Conservation (phyloP, 2,888 invertebrate species). For the Emesis castigata region DNA sequence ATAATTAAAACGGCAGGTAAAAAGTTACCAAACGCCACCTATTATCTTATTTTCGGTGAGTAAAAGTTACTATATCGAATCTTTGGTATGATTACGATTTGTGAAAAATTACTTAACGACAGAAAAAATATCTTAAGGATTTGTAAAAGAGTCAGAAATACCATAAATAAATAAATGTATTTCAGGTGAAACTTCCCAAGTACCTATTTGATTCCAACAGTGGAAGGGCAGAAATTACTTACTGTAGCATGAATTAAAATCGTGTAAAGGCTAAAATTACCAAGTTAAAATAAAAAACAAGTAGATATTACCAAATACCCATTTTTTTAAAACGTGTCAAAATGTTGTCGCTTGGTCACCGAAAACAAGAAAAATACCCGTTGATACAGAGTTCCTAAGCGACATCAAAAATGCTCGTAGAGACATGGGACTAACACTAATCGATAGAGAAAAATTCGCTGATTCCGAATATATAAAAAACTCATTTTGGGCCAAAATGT, state of each 20-base stretch:
- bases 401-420: slow-evolving; percentile 3
- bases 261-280: not conserved
- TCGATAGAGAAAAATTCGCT: not conserved
- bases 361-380: not conserved
- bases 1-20: not conserved
- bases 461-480: slow-evolving; percentile 1
- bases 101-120: not conserved
- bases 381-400: not conserved
- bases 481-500: not conserved
- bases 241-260: too few species aligned
- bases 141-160: not conserved
- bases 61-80: not conserved
- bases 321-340: not conserved
- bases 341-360: not conserved
- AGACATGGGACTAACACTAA: not conserved
- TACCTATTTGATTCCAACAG: too few species aligned
- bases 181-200: too few species aligned
- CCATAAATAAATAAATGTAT: too few species aligned
- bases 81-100: not conserved
- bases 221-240: too few species aligned
- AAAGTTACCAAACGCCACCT: not conserved
- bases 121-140: not conserved
- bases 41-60: not conserved
- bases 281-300: not conserved
- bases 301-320: not conserved